These are phyloP conservation scores for Aphelinus atriplicis DNA, from an alignment of 1,140 invertebrate genomes.

Conservation along the genomic window DNA sequence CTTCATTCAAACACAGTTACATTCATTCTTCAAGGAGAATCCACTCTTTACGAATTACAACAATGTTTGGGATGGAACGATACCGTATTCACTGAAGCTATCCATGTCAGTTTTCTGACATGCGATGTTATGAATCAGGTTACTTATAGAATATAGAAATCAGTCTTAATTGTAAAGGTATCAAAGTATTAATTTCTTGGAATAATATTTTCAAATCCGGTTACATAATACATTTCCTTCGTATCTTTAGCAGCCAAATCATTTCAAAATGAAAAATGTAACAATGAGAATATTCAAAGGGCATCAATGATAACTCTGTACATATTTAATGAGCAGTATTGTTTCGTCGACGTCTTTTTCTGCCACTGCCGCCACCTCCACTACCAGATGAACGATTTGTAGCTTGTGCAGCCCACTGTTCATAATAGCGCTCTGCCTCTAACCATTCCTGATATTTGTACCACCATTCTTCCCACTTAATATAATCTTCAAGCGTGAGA, in stretches of 20 bases:
- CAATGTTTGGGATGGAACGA: too few relatives aligned
- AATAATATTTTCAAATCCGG: not conserved
- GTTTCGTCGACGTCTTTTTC: constrained; percentile 61
- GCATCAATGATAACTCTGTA: constrained; percentile 13
- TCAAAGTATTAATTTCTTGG: too few relatives aligned
- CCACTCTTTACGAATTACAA: too few relatives aligned
- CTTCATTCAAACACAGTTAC: too few relatives aligned
- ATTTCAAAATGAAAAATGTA: constrained; percentile 20
- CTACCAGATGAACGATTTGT: constrained; percentile 53
- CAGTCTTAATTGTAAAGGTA: too few relatives aligned
- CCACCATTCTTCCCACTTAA: constrained; percentile 95
- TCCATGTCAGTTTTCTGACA: too few relatives aligned
- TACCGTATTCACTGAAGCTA: too few relatives aligned
- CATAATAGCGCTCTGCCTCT: constrained; percentile 83
- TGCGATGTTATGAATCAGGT: too few relatives aligned
- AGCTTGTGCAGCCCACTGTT: constrained; percentile 74
- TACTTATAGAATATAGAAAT: too few relatives aligned
- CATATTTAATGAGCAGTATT: constrained; percentile 53
- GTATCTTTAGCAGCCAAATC: not conserved
- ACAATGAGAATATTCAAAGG: constrained; percentile 23
- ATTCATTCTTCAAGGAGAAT: too few relatives aligned
- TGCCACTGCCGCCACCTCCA: constrained; percentile 45
- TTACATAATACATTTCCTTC: too few relatives aligned
- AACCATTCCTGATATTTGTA: constrained; percentile 92
- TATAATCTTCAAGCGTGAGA: constrained; percentile 82